Base-by-base conservation (phyloP, 2,888 invertebrate genomes). In the Watsonalla binaria region DNA sequence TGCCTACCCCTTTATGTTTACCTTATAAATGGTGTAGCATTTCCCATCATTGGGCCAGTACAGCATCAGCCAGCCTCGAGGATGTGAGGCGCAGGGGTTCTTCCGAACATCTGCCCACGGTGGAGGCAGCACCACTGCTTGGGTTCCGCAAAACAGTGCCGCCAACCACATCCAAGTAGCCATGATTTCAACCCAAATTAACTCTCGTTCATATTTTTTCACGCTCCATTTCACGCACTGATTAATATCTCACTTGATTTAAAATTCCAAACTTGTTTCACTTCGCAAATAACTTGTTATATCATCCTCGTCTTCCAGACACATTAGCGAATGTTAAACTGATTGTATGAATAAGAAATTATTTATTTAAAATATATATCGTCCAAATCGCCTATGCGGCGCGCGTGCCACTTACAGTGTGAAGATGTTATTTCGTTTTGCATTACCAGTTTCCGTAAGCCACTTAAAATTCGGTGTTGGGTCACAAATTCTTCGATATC, bases 11-110 rank as follows among this genome's bases (percentile, higher is more conserved):
- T n/a, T n/a, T n/a, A n/a, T n/a, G 73, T 71, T 53, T 60, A 93
- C 94, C 92, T 95, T 94, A 75, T 96, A 97, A 82, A 97, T 97
- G 77, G 95, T 95, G 80, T 97, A 96, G 85, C 97, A 97, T 82
- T 95, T 94, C 59, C 95, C 95, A 76, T 97, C 94, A 0, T 93
- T 92, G 7, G 96, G 95, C 96, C 96, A 97, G 80, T 94, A 96
- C 54, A 97, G 92, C 75, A 96, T 92, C 71, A 96, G 96, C 97
- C 97, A 97, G 49, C 96, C 96, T 58, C 94, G 92, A 0, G 96
- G 94, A 78, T 95, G 93, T 4, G 93, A 88, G 5, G 96, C 96
- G 68, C 97, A 97, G 0, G 97, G 97, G 81, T 97, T 97, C 68
- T 93, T 92, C 60, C 92, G 91, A 0, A 96, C 94, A 77, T 97